A percentile compares a stretch with the other conserved stretches of the same genome.
Evolutionary conservation across 2,797 vertebrate species (phyloP).

Genomic region (Cynopterus sphinx): DNA sequence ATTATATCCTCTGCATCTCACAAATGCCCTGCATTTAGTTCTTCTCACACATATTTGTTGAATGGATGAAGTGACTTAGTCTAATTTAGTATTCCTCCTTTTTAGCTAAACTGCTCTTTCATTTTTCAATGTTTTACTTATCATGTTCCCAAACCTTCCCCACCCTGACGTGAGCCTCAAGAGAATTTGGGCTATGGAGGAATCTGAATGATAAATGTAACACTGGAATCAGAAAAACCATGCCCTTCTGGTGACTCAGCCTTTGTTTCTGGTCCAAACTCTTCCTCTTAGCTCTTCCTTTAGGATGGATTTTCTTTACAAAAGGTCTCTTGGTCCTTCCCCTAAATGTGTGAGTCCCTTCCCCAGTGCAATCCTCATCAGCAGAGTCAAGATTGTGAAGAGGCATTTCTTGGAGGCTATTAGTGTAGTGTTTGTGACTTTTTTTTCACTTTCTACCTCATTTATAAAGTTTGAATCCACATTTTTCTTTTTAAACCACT

Average conservation of each 20-base stretch:
- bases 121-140: conserved; percentile 4
- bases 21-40: not conserved
- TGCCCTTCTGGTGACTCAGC: not conserved
- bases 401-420: not conserved
- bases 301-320: not conserved
- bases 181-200: not conserved
- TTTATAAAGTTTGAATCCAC: not conserved
- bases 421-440: not conserved
- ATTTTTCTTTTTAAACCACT: conserved; percentile 1
- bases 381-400: not conserved
- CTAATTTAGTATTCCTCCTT: not conserved
- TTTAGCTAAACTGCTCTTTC: not conserved
- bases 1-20: not conserved
- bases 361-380: not conserved
- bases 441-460: not conserved
- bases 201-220: conserved; percentile 38
- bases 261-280: not conserved
- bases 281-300: not conserved
- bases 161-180: not conserved
- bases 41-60: not conserved
- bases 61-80: not conserved
- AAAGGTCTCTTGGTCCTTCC: not conserved
- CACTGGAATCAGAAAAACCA: not conserved
- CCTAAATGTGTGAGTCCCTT: not conserved
- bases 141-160: not conserved